These are phyloP conservation scores for Megamerina dolium DNA, from an alignment of 2,888 invertebrate genomes.

Conservation along the genomic window DNA sequence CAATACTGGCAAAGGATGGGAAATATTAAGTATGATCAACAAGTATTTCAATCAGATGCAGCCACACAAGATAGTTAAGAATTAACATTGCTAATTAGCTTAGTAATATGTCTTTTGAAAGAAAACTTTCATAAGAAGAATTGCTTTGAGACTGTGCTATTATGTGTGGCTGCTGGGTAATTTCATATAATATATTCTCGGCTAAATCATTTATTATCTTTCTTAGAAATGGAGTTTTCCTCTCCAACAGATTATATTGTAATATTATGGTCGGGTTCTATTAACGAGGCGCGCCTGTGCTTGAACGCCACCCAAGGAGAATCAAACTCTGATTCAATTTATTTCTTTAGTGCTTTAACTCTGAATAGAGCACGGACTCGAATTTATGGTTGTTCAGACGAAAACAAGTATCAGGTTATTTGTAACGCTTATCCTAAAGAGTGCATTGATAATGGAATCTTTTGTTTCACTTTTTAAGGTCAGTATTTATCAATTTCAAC, in stretches of 20 bases:
- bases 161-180: neutral
- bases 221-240: constrained; percentile 64
- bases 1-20: constrained; percentile 63
- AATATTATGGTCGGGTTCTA: constrained; percentile 74
- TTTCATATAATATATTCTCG: neutral
- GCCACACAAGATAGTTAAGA: too few species aligned
- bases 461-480: constrained; percentile 20
- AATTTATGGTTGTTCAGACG: constrained; percentile 65
- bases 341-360: constrained; percentile 55
- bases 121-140: too few species aligned
- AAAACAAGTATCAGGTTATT: constrained; percentile 56
- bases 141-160: too few species aligned
- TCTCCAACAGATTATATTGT: constrained; percentile 63
- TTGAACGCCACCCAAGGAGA: constrained; percentile 55
- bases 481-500: constrained; percentile 31
- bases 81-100: too few species aligned
- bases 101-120: too few species aligned
- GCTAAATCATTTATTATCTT: neutral
- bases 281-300: constrained; percentile 68
- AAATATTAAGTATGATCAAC: constrained; percentile 63
- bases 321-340: constrained; percentile 27
- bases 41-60: too few species aligned
- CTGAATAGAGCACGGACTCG: constrained; percentile 61
- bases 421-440: too few species aligned
- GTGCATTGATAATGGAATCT: neutral